These are phyloP conservation scores for Pollimyrus isidori DNA, from an alignment of 2,113 vertebrate genomes.

Conservation along the genomic window DNA sequence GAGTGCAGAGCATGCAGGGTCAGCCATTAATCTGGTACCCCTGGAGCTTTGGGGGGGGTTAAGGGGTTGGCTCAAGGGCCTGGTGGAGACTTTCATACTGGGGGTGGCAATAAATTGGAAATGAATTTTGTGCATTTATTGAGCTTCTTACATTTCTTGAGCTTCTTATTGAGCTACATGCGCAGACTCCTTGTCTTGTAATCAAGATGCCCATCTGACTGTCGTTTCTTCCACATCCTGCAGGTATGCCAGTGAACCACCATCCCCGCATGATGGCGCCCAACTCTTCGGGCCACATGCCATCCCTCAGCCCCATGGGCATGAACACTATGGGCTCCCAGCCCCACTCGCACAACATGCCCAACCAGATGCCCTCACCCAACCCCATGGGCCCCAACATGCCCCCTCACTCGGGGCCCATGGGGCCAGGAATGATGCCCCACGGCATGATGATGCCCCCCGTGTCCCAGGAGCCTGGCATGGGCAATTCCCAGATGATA, in stretches of 20 bases:
- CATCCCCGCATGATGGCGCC: constrained; percentile 89
- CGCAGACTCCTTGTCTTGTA: not conserved
- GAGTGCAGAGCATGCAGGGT: not conserved
- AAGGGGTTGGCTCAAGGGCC: not conserved
- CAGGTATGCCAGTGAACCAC: constrained; percentile 90
- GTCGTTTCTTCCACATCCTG: constrained; percentile 32
- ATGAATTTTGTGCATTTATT: not conserved
- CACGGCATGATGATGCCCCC: constrained; percentile 93
- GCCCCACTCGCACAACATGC: constrained; percentile 87
- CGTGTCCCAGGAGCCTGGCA: constrained; percentile 80
- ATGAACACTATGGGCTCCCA: constrained; percentile 82
- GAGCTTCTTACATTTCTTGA: not conserved
- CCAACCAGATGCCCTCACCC: constrained; percentile 93
- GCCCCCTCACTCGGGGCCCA: constrained; percentile 74
- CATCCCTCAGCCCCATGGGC: constrained; percentile 94
- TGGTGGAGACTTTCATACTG: not conserved
- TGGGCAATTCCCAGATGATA: constrained; percentile 75
- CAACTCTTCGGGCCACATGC: constrained; percentile 83
- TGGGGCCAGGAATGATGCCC: constrained; percentile 92
- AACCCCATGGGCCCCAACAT: constrained; percentile 82
- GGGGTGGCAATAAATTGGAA: not conserved
- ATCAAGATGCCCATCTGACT: not conserved
- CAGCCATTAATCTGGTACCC: not conserved
- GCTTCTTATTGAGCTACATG: not conserved
- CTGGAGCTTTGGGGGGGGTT: not conserved